These are phyloP conservation scores for Eupsilia transversa DNA, from an alignment of 2,888 invertebrate genomes.

Conservation along the genomic window DNA sequence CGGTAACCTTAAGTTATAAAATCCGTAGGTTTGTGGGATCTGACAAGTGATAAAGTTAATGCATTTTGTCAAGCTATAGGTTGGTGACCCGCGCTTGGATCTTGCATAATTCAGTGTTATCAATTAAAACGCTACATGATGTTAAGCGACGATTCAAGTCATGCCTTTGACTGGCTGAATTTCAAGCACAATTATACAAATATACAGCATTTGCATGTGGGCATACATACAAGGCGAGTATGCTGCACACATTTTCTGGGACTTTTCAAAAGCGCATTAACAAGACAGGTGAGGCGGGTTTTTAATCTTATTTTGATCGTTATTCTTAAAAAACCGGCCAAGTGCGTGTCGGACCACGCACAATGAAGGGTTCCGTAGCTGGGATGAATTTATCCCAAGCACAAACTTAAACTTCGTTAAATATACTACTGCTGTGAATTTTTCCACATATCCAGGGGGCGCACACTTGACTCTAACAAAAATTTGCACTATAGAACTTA, in stretches of 20 bases:
- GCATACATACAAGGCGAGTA: neutral
- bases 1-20: neutral
- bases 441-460: too few relatives aligned
- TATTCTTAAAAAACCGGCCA: too few relatives aligned
- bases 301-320: too few relatives aligned
- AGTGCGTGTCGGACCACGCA: too few relatives aligned
- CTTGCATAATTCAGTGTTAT: neutral
- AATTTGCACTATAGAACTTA: too few relatives aligned
- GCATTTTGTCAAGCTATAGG: conserved; percentile 8
- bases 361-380: too few relatives aligned
- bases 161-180: neutral
- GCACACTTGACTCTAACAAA: too few relatives aligned
- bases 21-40: neutral
- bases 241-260: neutral
- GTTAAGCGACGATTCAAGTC: neutral
- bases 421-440: too few relatives aligned
- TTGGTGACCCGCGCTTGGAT: conserved; percentile 1
- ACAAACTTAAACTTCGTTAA: too few relatives aligned
- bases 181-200: neutral
- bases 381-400: too few relatives aligned
- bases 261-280: neutral
- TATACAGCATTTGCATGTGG: neutral
- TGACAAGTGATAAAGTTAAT: conserved; percentile 19
- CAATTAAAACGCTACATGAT: neutral
- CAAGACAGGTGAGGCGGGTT: too few relatives aligned